phyloP scores from a whole-genome alignment of 2,113 vertebrate genomes.

The Maccullochella peelii region DNA sequence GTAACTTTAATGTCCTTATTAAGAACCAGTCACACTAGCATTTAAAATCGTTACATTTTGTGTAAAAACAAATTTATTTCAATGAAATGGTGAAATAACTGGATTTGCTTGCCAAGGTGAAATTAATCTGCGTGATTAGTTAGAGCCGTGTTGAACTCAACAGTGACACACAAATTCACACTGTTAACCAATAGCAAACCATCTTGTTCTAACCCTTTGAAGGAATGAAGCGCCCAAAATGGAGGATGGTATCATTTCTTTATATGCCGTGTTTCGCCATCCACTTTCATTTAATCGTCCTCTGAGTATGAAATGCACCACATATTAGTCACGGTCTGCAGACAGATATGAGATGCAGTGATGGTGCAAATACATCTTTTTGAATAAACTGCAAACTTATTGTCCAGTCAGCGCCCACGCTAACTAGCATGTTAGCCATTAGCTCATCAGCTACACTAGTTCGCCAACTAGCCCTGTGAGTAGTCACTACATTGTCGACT shows the following conservation, averaged over 20 bases:
- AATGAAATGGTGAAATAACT: neutral
- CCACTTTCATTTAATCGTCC: neutral
- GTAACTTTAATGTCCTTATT: too few relatives aligned
- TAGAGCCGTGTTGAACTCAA: too few relatives aligned
- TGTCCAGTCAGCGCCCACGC: neutral
- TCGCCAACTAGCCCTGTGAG: neutral
- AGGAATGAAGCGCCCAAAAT: neutral
- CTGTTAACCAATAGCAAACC: neutral
- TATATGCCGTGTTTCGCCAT: neutral
- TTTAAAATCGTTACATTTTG: neutral
- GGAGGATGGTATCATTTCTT: neutral
- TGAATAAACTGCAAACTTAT: neutral
- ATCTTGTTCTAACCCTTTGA: neutral
- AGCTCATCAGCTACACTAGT: neutral
- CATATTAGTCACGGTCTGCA: too few relatives aligned
- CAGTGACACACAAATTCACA: neutral
- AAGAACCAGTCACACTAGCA: neutral
- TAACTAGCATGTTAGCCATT: neutral
- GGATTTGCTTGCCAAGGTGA: neutral
- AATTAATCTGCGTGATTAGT: too few relatives aligned
- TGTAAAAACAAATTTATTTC: neutral
- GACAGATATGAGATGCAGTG: too few relatives aligned
- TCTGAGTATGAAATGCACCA: too few relatives aligned
- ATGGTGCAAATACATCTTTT: neutral
- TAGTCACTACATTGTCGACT: neutral